A percentile compares a stretch with the other conserved stretches of the same genome.
Evolutionary conservation across 2,113 vertebrate genomes (phyloP).

Genomic region (Hymenochirus boettgeri): DNA sequence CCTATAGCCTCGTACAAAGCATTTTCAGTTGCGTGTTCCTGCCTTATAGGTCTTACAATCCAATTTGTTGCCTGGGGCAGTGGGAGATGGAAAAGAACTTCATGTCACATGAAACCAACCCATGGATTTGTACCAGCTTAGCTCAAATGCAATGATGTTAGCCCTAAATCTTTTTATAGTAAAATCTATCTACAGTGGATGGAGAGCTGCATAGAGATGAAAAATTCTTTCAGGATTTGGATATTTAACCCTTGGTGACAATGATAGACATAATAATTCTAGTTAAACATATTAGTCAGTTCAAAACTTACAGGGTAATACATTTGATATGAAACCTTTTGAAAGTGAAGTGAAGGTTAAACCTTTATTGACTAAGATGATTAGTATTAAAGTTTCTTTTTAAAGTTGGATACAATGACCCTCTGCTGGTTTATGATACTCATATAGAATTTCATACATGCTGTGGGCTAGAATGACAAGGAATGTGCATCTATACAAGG

Average conservation of each 20-base stretch:
- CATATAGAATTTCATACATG: no score
- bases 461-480: no score
- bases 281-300: no score
- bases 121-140: slow-evolving; percentile 11
- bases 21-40: slow-evolving; percentile 22
- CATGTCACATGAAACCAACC: slow-evolving; percentile 21
- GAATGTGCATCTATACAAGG: no score
- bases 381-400: no score
- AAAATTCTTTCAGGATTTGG: background rate
- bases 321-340: no score
- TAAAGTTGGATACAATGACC: no score
- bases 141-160: slow-evolving; percentile 5
- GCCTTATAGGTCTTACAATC: slow-evolving; percentile 13
- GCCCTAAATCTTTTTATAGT: slow-evolving; percentile 2
- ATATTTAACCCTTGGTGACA: background rate
- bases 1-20: slow-evolving; percentile 13
- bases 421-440: no score
- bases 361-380: no score
- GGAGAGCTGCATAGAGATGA: background rate
- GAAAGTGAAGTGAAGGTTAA: no score
- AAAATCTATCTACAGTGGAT: background rate
- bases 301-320: no score
- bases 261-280: no score
- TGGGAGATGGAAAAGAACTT: slow-evolving; percentile 8
- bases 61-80: slow-evolving; percentile 23